Base-by-base conservation (phyloP, 2,113 vertebrate species). In the Mugil cephalus region DNA sequence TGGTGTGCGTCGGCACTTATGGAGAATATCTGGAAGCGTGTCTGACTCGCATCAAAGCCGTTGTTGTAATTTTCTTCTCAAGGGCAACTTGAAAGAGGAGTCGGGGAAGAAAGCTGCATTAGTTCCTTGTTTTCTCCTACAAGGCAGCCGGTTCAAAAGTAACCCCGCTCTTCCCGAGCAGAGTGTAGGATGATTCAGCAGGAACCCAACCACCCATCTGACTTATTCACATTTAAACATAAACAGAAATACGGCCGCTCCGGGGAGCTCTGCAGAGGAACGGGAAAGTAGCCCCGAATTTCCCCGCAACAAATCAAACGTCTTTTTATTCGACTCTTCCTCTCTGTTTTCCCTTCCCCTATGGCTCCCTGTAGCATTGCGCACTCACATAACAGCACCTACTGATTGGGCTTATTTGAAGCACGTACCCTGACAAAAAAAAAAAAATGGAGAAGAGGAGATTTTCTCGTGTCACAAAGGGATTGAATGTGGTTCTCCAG, bases 11-110 rank as follows among this genome's bases (percentile, higher is more conserved):
- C 65, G 73, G 78, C 80, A 80, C 69, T 82, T 77, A 77, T 46
- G 40, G 74, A 59, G 63, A 77, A 77, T 77, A 81, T 77, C 82
- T 82, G 12, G 0, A 50, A 82, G 80, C 78, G 17, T 82, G 77
- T 86, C 83, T 81, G 59, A 35, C 69, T 53, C 1, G 73, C 87
- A 86, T 87, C 89, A 86, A 89, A 89, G 89, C 11, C 62, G 61
- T 7, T 43, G 85, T 80, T 82, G 79, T 86, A 68, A 86, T 89
- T 88, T 84, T 55, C 81, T 56, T 84, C 85, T 87, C 85, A 89
- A 90, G 81, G 86, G 77, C 85, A 72, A 87, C 83, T 83, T 90
- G 74, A 87, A 87, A 87, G 81, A 50, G 69, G 73, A 71, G 86
- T 83, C 74, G 21, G 77, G 58, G 48, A 77, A 76, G 50, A 80